Evolutionary conservation across 2,888 invertebrate genomes (phyloP).

Genomic region (Hirtodrosophila histrioides): DNA sequence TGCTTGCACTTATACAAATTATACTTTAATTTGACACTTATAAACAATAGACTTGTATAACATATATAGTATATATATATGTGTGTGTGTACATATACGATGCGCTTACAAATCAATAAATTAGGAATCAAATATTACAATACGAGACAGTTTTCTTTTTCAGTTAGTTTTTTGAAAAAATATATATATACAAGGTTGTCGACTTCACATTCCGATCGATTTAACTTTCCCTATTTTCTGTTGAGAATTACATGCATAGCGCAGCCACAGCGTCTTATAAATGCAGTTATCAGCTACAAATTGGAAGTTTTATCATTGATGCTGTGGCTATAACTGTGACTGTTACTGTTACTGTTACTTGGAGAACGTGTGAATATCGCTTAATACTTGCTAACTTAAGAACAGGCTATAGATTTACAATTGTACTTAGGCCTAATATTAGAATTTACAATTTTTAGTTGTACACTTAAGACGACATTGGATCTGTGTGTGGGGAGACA

Average conservation of each 20-base stretch:
- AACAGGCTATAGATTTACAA: conserved; percentile 70
- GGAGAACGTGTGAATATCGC: conserved; percentile 49
- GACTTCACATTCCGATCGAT: conserved; percentile 33
- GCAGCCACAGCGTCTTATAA: conserved; percentile 63
- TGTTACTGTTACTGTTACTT: conserved; percentile 25
- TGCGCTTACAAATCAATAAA: conserved; percentile 61
- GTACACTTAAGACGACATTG: conserved; percentile 59
- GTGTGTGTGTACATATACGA: conserved; percentile 3
- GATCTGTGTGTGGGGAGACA: conserved; percentile 25
- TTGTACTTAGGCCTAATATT: conserved; percentile 73
- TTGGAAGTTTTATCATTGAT: conserved; percentile 36
- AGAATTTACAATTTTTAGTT: conserved; percentile 73
- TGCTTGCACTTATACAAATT: conserved; percentile 60
- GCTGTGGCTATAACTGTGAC: conserved; percentile 33
- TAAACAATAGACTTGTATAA: conserved; percentile 54
- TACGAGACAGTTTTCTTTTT: conserved; percentile 40
- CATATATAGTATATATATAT: conserved; percentile 1
- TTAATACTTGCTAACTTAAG: conserved; percentile 76
- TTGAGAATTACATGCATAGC: conserved; percentile 16
- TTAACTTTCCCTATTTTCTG: conserved; percentile 10
- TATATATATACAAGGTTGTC: conserved; percentile 48
- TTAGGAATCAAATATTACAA: conserved; percentile 70
- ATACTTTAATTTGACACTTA: conserved; percentile 73
- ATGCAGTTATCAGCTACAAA: conserved; percentile 56
- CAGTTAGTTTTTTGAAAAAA: conserved; percentile 14